phyloP scores from a whole-genome alignment of 1,140 invertebrate species.

The Drosophila sulfurigaster region DNA sequence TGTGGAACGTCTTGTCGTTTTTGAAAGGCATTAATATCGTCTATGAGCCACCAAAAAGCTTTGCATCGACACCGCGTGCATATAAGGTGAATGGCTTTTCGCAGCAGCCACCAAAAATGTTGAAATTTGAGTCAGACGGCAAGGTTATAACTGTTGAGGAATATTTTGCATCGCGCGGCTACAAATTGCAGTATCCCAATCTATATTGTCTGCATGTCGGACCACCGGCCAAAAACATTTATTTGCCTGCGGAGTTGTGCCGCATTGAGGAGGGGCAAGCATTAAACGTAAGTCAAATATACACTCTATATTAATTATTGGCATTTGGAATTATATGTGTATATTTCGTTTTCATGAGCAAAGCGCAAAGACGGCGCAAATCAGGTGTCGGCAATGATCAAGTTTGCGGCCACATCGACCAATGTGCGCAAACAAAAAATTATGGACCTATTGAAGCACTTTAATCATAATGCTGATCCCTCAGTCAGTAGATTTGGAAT shows the following conservation, averaged over 20 bases:
- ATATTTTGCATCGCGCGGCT: conserved; percentile 85
- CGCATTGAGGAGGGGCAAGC: conserved; percentile 87
- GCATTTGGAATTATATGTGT: background rate
- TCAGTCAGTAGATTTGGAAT: conserved; percentile 88
- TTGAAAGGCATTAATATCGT: conserved; percentile 63
- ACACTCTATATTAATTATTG: background rate
- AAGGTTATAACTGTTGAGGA: conserved; percentile 82
- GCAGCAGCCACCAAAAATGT: conserved; percentile 51
- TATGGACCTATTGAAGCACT: conserved; percentile 85
- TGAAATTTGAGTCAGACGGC: conserved; percentile 80
- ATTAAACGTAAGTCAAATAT: conserved; percentile 65
- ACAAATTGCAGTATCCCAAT: conserved; percentile 85
- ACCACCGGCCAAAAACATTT: conserved; percentile 85
- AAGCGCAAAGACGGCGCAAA: conserved; percentile 85
- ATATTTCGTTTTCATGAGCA: background rate
- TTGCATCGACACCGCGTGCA: conserved; percentile 59
- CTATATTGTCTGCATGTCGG: conserved; percentile 89
- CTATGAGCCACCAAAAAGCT: conserved; percentile 63
- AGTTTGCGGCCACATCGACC: conserved; percentile 88
- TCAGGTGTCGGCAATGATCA: conserved; percentile 89
- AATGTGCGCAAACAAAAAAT: conserved; percentile 88
- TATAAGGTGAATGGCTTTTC: conserved; percentile 86
- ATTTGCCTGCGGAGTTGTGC: conserved; percentile 88
- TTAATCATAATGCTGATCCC: conserved; percentile 85
- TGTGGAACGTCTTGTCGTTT: conserved; percentile 20